Conservation (phyloP, 2,888 invertebrate genomes). For the Nomada hirtipes region DNA sequence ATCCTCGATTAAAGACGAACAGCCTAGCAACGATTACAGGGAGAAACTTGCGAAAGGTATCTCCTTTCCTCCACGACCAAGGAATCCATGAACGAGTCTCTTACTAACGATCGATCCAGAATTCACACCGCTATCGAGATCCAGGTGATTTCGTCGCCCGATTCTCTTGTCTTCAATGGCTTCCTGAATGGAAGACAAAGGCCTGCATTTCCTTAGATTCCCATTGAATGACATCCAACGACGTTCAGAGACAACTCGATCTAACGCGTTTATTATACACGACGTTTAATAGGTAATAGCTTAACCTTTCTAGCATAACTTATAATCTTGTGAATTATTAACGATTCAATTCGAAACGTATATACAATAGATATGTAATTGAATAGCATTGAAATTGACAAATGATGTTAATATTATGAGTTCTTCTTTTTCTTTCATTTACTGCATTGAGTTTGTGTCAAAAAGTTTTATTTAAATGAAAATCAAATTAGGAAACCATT, state of each 20-base stretch:
- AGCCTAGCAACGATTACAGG: conserved; percentile 50
- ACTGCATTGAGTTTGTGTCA: too few species aligned
- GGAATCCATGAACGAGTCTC: conserved; percentile 48
- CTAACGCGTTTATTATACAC: conserved; percentile 33
- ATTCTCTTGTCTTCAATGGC: conserved; percentile 58
- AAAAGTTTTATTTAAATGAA: too few species aligned
- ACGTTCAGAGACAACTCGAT: conserved; percentile 32
- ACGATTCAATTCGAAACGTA: not conserved
- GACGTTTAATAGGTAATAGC: conserved; percentile 12
- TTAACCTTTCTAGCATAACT: conserved; percentile 8
- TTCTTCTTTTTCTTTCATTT: too few species aligned
- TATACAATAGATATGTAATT: too few species aligned
- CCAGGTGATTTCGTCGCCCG: conserved; percentile 54
- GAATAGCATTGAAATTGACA: too few species aligned
- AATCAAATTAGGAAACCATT: too few species aligned
- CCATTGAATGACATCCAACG: conserved; percentile 55
- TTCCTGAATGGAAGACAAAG: conserved; percentile 62
- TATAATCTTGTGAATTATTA: conserved; percentile 5
- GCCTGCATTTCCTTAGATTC: conserved; percentile 59
- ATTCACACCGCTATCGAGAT: conserved; percentile 50
- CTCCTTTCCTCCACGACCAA: conserved; percentile 33
- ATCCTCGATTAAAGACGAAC: conserved; percentile 62
- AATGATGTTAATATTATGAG: too few species aligned
- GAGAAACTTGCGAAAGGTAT: conserved; percentile 47
- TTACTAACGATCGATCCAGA: conserved; percentile 63